Percentiles rank a stretch among this genome's conserved stretches.
Conservation (phyloP, 2,888 invertebrate genomes). For the Campoplex nolae region DNA sequence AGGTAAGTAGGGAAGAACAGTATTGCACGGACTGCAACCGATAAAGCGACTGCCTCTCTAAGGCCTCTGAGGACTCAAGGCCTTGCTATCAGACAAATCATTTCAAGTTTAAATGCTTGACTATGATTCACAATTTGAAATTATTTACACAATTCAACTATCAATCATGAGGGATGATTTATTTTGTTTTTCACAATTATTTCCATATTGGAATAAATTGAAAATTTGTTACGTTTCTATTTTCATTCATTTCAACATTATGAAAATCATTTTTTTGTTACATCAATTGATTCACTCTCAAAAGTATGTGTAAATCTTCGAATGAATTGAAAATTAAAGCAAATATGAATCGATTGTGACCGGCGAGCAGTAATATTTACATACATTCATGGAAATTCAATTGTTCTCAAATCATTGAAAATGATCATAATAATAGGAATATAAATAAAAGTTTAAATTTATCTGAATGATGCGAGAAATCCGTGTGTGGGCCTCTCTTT, state of each 20-base stretch:
- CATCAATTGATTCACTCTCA: not conserved
- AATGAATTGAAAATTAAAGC: not conserved
- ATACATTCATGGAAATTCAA: not conserved
- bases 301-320: not conserved
- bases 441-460: constrained; percentile 4
- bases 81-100: not conserved
- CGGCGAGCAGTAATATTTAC: not conserved
- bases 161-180: not conserved
- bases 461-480: constrained; percentile 41
- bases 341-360: not conserved
- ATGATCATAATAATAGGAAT: not conserved
- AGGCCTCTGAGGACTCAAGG: constrained; percentile 22
- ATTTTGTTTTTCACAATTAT: not conserved
- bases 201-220: not conserved
- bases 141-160: not conserved
- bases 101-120: not conserved
- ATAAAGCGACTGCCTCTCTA: constrained; percentile 33
- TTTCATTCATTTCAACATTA: not conserved
- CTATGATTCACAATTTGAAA: not conserved
- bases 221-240: not conserved
- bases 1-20: constrained; percentile 44
- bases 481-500: constrained; percentile 61
- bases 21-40: constrained; percentile 17
- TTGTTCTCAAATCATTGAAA: not conserved
- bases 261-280: not conserved